These are phyloP conservation scores for Ophion costatus DNA, from an alignment of 2,888 invertebrate species.

Conservation along the genomic window DNA sequence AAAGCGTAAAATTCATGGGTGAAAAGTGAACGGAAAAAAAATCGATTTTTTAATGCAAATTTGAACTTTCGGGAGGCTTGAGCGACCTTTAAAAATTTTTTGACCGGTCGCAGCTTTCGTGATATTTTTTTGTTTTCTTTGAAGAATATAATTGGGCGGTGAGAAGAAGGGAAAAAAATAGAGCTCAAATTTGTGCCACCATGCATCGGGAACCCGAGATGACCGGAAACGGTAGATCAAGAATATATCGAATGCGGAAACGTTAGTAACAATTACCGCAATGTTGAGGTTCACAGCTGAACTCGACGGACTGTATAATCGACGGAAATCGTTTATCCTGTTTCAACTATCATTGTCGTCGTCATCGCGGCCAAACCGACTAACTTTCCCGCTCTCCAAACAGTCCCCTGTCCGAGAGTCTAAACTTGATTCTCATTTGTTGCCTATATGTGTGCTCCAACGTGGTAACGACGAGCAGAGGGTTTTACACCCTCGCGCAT, in stretches of 20 bases:
- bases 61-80: no score
- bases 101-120: no score
- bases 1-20: no score
- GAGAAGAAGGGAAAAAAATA: no score
- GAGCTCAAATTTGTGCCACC: no score
- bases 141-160: no score
- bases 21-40: no score
- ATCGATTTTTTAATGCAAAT: no score
- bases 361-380: neutral
- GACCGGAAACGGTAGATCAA: neutral
- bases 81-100: no score
- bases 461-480: constrained; percentile 19
- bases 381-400: neutral
- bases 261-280: neutral
- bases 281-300: neutral
- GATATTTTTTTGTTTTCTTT: no score
- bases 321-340: constrained; percentile 55
- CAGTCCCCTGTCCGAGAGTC: neutral
- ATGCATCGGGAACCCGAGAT: neutral
- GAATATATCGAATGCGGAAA: constrained; percentile 1
- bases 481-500: constrained; percentile 33
- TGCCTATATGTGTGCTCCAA: constrained; percentile 29
- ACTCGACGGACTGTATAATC: constrained; percentile 48
- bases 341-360: constrained; percentile 34
- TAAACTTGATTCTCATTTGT: constrained; percentile 26